phyloP scores from a whole-genome alignment of 2,888 invertebrate species.

The Cataglyphis altisquamis region DNA sequence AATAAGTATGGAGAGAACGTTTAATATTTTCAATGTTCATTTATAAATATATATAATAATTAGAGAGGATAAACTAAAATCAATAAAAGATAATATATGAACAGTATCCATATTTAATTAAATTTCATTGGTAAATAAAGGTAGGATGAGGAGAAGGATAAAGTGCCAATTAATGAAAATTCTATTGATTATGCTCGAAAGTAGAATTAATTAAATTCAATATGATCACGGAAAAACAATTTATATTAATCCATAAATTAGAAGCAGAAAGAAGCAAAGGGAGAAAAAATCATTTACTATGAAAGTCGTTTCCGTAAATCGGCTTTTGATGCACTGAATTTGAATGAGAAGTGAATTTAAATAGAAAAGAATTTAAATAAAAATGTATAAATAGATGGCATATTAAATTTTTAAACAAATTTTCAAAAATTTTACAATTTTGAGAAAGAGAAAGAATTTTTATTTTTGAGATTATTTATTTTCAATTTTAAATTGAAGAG shows the following conservation, averaged over 20 bases:
- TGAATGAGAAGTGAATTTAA: neutral
- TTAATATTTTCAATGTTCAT: neutral
- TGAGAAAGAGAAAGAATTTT: neutral
- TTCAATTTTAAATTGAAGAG: neutral
- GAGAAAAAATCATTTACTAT: neutral
- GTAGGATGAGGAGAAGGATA: neutral
- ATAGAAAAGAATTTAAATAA: neutral
- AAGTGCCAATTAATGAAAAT: constrained; percentile 1
- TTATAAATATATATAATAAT: neutral
- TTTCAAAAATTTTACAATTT: neutral
- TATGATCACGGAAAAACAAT: neutral
- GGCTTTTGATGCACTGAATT: neutral
- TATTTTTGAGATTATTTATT: neutral
- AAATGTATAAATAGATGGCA: neutral
- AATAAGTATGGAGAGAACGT: neutral
- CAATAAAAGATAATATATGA: constrained; percentile 15
- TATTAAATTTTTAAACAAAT: neutral
- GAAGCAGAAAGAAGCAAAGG: neutral
- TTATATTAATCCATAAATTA: neutral
- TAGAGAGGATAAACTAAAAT: constrained; percentile 13
- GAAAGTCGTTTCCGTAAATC: neutral
- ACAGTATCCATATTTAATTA: neutral
- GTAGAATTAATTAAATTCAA: constrained; percentile 21
- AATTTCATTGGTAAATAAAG: constrained; percentile 17
- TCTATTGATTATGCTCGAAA: constrained; percentile 1